These are phyloP conservation scores for Caenorhabditis sp. DNA, from an alignment of 2,888 invertebrate species.

Conservation along the genomic window DNA sequence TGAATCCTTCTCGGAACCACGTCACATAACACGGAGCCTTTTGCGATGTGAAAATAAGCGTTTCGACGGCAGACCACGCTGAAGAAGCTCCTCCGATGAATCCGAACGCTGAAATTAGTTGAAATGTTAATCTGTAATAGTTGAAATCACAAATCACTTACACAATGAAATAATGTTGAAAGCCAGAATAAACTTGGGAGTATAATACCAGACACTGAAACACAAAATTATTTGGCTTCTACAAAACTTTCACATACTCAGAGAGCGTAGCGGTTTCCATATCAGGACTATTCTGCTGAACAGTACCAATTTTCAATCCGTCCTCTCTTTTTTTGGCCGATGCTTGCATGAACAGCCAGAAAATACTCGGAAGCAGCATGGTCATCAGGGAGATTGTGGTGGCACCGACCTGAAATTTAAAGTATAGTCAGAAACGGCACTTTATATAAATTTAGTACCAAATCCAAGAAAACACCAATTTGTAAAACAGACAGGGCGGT, in stretches of 20 bases:
- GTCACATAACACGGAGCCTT: constrained; percentile 61
- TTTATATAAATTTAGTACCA: too few species aligned
- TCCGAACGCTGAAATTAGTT: constrained; percentile 57
- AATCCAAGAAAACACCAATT: constrained; percentile 63
- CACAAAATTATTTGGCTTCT: not conserved
- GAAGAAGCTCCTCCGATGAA: constrained; percentile 62
- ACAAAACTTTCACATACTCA: constrained; percentile 26
- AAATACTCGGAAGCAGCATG: constrained; percentile 67
- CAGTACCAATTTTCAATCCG: constrained; percentile 21
- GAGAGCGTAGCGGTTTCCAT: constrained; percentile 32
- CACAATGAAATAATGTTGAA: constrained; percentile 52
- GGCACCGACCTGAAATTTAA: constrained; percentile 61
- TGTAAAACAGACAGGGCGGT: constrained; percentile 63
- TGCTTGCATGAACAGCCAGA: constrained; percentile 66
- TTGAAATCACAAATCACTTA: constrained; percentile 37
- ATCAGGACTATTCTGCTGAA: constrained; percentile 48
- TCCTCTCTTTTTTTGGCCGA: constrained; percentile 58
- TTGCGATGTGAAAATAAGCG: constrained; percentile 46
- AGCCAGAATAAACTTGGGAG: constrained; percentile 47
- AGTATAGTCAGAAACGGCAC: too few species aligned
- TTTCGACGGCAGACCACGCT: constrained; percentile 58
- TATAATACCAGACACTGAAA: constrained; percentile 53
- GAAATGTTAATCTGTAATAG: not conserved
- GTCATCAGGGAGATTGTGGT: constrained; percentile 68
- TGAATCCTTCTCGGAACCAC: constrained; percentile 55